phyloP scores from a whole-genome alignment of 2,888 invertebrate species.

The Acanthococcus lagerstroemiae region DNA sequence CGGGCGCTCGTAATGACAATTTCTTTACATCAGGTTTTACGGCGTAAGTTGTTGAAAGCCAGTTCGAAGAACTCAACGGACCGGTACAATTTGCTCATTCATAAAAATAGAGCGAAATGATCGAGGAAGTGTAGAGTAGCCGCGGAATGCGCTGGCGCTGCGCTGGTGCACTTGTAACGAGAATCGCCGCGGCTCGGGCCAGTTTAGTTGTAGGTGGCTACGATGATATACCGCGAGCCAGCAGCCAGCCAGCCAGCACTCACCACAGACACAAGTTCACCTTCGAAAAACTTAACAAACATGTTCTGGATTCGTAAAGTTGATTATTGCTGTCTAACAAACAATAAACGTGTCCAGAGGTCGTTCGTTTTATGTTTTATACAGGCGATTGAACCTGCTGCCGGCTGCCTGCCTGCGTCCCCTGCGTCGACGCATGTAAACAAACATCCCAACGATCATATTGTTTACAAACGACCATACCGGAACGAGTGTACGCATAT shows the following conservation, averaged over 20 bases:
- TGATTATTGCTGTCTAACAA: too few species aligned
- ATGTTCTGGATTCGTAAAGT: too few species aligned
- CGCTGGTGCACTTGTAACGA: constrained; percentile 5
- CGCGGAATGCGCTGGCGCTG: constrained; percentile 10
- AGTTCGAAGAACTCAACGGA: constrained; percentile 3
- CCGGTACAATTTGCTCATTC: constrained; percentile 22
- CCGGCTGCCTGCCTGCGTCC: too few species aligned
- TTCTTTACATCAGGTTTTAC: constrained; percentile 10
- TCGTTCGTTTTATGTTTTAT: too few species aligned
- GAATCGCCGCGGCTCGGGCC: background rate
- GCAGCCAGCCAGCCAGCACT: too few species aligned
- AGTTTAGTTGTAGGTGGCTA: constrained; percentile 19
- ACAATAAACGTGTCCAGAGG: too few species aligned
- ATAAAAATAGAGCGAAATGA: background rate
- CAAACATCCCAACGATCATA: too few species aligned
- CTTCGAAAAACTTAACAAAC: constrained; percentile 20
- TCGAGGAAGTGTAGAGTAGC: background rate
- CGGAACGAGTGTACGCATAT: too few species aligned
- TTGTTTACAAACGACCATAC: too few species aligned
- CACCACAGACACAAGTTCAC: constrained; percentile 27
- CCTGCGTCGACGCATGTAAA: too few species aligned
- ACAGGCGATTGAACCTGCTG: too few species aligned
- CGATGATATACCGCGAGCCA: too few species aligned
- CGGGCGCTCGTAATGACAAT: constrained; percentile 18
- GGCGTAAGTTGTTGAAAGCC: background rate